Evolutionary conservation across 2,113 vertebrate species (phyloP), one percentile per base, ranked within the genome.

Genomic region (Mugil cephalus): DNA sequence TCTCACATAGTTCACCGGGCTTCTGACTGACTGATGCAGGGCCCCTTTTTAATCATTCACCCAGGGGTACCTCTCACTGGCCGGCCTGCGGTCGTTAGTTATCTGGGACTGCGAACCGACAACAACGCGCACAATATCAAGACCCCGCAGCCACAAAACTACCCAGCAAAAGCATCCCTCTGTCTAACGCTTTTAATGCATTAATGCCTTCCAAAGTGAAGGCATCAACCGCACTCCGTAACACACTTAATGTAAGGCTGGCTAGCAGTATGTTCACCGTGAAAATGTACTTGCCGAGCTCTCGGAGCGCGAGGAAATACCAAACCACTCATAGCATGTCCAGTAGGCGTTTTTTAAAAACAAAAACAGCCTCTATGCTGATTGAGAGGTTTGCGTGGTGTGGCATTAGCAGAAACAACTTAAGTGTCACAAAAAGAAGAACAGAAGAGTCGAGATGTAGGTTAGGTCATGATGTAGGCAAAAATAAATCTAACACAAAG

Each of bases 1-100:
- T 84, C 79, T 84, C 74, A 84, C 71, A 73, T 74, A 15, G 40
- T 60, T 82, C 59, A 77, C 39, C n/a, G 6, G 56, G 47, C 70
- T 40, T 51, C 67, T 42, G 58, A 72, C 63, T 62, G 56, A 52
- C 45, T 19, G 30, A 72, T 21, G 8, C 40, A 83, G 69, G 42
- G 59, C 47, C 65, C 52, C 48, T 62, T 77, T 80, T 82, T 72
- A 88, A 76, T 80, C 64, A 80, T 74, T 86, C 63, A 86, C 46
- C 24, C 38, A 58, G 58, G 51, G 30, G 47, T 6, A 45, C 43
- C 30, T 40, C 58, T 82, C 52, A 18, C 30, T 63, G 47, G 66
- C 19, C 60, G 48, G 45, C 46, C n/a, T 15, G 38, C 40, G 45
- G 66, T 30, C 8, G 10, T 71, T 42, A 40, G 52, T 39, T 39